Conservation (phyloP, 2,888 invertebrate genomes). For the Nineta flava region DNA sequence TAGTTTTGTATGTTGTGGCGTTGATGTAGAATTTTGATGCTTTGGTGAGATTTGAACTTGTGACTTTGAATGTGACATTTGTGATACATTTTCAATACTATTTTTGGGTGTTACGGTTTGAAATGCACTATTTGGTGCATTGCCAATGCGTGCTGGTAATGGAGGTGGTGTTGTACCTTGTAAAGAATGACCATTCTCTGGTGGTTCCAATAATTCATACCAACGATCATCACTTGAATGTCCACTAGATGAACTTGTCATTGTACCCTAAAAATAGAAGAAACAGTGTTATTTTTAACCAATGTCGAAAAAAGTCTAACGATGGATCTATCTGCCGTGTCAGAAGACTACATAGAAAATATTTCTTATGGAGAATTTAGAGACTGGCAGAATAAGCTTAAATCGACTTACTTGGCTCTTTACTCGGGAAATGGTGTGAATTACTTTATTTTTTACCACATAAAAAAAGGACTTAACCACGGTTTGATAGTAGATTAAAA, state of each 20-base stretch:
- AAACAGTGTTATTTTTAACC: background rate
- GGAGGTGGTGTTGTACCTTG: constrained; percentile 34
- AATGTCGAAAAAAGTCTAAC: no score
- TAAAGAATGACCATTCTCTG: constrained; percentile 18
- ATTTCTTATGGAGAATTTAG: no score
- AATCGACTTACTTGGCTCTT: no score
- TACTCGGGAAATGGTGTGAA: no score
- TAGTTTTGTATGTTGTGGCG: constrained; percentile 24
- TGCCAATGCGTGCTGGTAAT: constrained; percentile 28
- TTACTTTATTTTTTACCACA: no score
- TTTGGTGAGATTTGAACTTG: constrained; percentile 19
- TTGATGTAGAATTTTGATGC: constrained; percentile 17
- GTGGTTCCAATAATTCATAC: constrained; percentile 36
- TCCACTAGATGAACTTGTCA: constrained; percentile 45
- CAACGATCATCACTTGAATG: constrained; percentile 49
- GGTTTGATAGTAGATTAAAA: no score
- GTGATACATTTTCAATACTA: constrained; percentile 7
- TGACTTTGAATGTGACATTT: constrained; percentile 17
- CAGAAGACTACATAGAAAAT: no score
- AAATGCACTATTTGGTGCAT: constrained; percentile 14
- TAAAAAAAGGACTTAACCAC: no score
- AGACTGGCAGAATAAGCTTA: no score
- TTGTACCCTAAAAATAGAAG: constrained; percentile 32
- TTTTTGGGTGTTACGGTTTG: constrained; percentile 18
- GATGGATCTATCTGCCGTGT: no score